Conservation (phyloP, 2,888 invertebrate species). For the Selenia dentaria region DNA sequence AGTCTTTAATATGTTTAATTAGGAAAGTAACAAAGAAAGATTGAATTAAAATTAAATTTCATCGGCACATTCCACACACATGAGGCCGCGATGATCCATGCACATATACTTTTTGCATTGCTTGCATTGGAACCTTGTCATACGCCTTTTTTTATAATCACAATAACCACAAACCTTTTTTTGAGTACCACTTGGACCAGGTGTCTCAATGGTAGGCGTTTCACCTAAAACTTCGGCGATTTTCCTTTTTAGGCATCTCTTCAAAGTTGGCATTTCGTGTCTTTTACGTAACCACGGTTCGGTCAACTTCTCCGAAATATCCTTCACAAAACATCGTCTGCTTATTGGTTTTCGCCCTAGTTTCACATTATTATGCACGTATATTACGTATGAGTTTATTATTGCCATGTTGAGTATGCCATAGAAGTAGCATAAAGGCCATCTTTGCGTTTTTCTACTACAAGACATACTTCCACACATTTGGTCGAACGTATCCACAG, state of each 20-base stretch:
- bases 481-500: no score
- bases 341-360: slow-evolving; percentile 10
- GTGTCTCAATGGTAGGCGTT: slow-evolving; percentile 13
- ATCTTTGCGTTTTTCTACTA: slow-evolving; percentile 30
- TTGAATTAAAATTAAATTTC: slow-evolving; percentile 9
- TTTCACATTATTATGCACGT: slow-evolving; percentile 22
- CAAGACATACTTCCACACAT: no score
- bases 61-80: slow-evolving; percentile 7
- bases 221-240: slow-evolving; percentile 19
- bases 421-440: slow-evolving; percentile 29
- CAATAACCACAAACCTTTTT: slow-evolving; percentile 16
- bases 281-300: slow-evolving; percentile 21
- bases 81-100: slow-evolving; percentile 11
- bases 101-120: slow-evolving; percentile 11
- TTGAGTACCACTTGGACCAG: slow-evolving; percentile 12
- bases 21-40: slow-evolving; percentile 3
- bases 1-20: slow-evolving; percentile 14
- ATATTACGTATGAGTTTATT: slow-evolving; percentile 26
- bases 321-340: no score
- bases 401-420: no score
- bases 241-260: slow-evolving; percentile 23
- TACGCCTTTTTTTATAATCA: slow-evolving; percentile 17
- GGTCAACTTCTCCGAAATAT: slow-evolving; percentile 18
- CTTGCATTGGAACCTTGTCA: slow-evolving; percentile 16
- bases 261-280: slow-evolving; percentile 21